Base-by-base conservation (phyloP, 2,888 invertebrate genomes). In the Pinctada fucata region DNA sequence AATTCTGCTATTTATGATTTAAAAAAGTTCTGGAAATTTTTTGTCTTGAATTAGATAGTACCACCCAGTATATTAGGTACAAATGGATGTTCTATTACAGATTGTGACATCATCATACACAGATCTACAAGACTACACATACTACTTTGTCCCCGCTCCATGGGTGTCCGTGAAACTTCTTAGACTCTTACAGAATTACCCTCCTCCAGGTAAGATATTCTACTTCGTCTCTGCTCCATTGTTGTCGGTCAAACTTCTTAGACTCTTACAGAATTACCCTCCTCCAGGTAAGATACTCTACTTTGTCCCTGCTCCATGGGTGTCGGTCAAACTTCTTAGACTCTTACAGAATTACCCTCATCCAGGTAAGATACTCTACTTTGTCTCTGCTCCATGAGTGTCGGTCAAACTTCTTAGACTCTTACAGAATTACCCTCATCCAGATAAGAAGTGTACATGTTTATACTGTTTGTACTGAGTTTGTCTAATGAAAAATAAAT, bases 211-310 rank as follows among this genome's bases (percentile, higher is more conserved):
- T 95, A 93, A 89, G n/a, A 99, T 99, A 3, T 99, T 99, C 93
- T 99, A 99, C 93, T 99, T 99, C 94, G 99, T 99, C 82, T 99
- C 99, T 86, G 99, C 99, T n/a, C 99, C 99, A 16, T 99, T 99
- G 99, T 95, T 99, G 58, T 99, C 99, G 79, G 99, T 99, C 45
- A 99, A 99, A 93, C 94, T 99, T 79, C 94, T 99, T 83, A 95
- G 99, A 88, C 94, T 99, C 82, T 94, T 99, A 85, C 99, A 99
- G 93, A 99, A 99, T 93, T 99, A 99, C 91, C 98, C 98, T 84
- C 99, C 99, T 45, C 99, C 99, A 88, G 95, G 95, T 95, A 93
- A 89, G n/a, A 99, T 99, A 3, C 99, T 99, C 93, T 99, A 99
- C 93, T 99, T 99, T 94, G 99, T 99, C 82, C 99, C 99, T 86